Evolutionary conservation across 2,888 invertebrate species (phyloP).

Genomic region (Ectemnius lituratus): DNA sequence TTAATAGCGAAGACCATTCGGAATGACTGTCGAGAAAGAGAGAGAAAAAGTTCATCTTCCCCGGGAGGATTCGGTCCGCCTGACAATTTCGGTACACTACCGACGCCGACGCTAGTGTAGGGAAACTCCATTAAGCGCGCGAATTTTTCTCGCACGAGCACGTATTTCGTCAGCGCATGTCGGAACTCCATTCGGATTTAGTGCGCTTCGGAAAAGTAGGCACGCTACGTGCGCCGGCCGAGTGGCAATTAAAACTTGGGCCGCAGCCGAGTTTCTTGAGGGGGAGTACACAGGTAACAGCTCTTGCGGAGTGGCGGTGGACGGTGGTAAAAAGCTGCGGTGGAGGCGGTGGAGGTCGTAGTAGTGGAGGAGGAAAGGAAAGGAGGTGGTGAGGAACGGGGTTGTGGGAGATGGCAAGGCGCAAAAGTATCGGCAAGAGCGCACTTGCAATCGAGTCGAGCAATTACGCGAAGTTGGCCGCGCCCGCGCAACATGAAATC

Average conservation of each 20-base stretch:
- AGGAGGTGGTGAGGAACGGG: too few relatives aligned
- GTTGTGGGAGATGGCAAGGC: too few relatives aligned
- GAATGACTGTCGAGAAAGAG: neutral
- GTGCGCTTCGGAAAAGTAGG: slow-evolving; percentile 3
- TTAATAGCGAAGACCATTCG: neutral
- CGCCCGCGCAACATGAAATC: too few relatives aligned
- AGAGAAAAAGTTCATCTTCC: slow-evolving; percentile 32
- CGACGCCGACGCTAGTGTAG: slow-evolving; percentile 8
- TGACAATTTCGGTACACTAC: slow-evolving; percentile 14
- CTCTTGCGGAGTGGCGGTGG: too few relatives aligned
- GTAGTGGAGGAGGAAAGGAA: too few relatives aligned
- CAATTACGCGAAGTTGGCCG: too few relatives aligned
- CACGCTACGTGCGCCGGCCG: neutral
- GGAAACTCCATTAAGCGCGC: slow-evolving; percentile 55
- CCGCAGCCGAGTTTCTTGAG: too few relatives aligned
- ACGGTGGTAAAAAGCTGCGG: too few relatives aligned
- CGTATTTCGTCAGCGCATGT: slow-evolving; percentile 36
- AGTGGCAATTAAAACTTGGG: slow-evolving; percentile 1
- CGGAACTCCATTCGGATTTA: slow-evolving; percentile 46
- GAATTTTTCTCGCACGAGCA: slow-evolving; percentile 47
- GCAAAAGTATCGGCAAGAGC: too few relatives aligned
- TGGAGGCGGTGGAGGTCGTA: too few relatives aligned
- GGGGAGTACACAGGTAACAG: too few relatives aligned
- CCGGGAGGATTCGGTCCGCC: slow-evolving; percentile 47
- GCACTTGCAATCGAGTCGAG: too few relatives aligned